Percentiles rank a stretch among this genome's conserved stretches.
phyloP scores from a whole-genome alignment of 2,888 invertebrate genomes.

The Caenorhabditis macrosperma region DNA sequence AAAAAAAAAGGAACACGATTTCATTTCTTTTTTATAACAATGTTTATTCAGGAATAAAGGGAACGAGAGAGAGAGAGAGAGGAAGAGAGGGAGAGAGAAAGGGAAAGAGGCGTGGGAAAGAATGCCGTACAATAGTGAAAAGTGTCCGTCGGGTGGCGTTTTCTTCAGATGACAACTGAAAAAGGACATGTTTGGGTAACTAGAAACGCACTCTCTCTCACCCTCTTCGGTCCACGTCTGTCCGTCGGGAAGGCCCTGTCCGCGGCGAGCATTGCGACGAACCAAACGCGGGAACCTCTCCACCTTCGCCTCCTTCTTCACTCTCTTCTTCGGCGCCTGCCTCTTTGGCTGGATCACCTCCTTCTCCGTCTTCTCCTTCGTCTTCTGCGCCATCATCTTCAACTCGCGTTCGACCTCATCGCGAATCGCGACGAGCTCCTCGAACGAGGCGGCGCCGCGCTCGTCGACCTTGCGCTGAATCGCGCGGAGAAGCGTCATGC shows the following conservation, averaged over 20 bases:
- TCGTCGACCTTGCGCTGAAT: background rate
- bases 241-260: background rate
- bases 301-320: background rate
- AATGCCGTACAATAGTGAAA: too few relatives aligned
- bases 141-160: background rate
- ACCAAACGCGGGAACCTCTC: constrained; percentile 17
- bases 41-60: too few relatives aligned
- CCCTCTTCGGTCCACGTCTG: constrained; percentile 21
- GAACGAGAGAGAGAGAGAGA: too few relatives aligned
- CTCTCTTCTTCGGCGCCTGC: background rate
- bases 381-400: background rate
- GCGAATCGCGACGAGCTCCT: background rate
- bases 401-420: background rate
- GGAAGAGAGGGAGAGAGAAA: too few relatives aligned
- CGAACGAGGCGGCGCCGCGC: background rate
- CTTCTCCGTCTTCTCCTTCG: background rate
- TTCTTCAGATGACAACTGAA: background rate
- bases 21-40: too few relatives aligned
- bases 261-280: constrained; percentile 31
- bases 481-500: background rate
- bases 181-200: background rate
- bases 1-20: too few relatives aligned
- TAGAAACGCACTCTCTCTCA: background rate
- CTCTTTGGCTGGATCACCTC: background rate
- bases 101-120: too few relatives aligned